These are phyloP conservation scores for Holothuria glaberrima DNA, from an alignment of 35 echinoderm and acorn worm genomes.

Conservation along the genomic window DNA sequence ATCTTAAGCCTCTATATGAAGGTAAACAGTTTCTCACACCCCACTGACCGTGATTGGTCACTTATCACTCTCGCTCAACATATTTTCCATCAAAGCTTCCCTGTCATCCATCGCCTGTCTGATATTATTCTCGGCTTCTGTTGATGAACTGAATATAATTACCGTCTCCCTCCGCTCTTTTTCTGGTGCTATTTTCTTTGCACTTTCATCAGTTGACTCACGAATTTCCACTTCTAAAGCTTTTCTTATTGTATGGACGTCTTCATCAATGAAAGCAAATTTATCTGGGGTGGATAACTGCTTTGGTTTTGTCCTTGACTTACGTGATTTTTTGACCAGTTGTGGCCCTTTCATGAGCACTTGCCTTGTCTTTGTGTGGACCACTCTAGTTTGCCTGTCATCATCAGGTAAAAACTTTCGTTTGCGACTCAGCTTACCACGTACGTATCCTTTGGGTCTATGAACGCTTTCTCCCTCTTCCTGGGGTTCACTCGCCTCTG, in stretches of 20 bases:
- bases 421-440: neutral
- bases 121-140: slow-evolving; percentile 45
- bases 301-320: slow-evolving; percentile 1
- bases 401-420: slow-evolving; percentile 13
- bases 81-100: slow-evolving; percentile 53
- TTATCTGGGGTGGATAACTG: neutral
- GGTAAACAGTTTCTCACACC: too few relatives aligned
- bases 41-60: neutral
- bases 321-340: slow-evolving; percentile 38
- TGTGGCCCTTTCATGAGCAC: slow-evolving; percentile 66
- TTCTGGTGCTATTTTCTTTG: neutral
- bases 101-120: slow-evolving; percentile 36
- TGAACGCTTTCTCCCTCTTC: neutral
- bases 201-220: neutral
- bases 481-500: neutral
- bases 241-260: slow-evolving; percentile 30
- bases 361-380: slow-evolving; percentile 83
- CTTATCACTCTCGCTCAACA: slow-evolving; percentile 46
- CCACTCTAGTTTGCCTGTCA: slow-evolving; percentile 47
- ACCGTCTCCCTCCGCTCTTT: slow-evolving; percentile 18
- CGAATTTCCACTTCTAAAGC: slow-evolving; percentile 22
- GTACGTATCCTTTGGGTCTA: neutral
- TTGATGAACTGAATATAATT: slow-evolving; percentile 22
- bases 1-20: too few relatives aligned
- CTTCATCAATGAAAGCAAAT: slow-evolving; percentile 49